phyloP scores from a whole-genome alignment of 2,888 invertebrate species.

The Macrostomum cliftonense region DNA sequence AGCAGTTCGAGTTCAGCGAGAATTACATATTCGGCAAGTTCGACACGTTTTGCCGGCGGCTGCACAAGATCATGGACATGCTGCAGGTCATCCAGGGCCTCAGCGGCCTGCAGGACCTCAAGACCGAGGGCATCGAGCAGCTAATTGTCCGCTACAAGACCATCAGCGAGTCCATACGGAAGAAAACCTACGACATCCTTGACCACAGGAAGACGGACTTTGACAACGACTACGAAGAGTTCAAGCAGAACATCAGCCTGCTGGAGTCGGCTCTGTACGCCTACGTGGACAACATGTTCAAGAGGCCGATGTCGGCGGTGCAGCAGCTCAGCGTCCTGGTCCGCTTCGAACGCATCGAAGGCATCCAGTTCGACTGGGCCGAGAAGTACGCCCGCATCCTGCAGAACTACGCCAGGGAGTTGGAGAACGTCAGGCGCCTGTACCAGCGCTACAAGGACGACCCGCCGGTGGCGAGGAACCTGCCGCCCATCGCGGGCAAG shows the following conservation, averaged over 20 bases:
- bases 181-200: constrained; percentile 70
- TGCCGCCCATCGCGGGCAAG: constrained; percentile 70
- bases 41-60: constrained; percentile 70
- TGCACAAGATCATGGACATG: constrained; percentile 67
- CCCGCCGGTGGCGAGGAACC: constrained; percentile 66
- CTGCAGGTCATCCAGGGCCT: constrained; percentile 69
- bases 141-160: constrained; percentile 64
- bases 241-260: constrained; percentile 55
- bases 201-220: constrained; percentile 73
- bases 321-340: constrained; percentile 31
- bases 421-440: constrained; percentile 52
- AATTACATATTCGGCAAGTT: constrained; percentile 93
- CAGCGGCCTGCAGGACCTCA: constrained; percentile 56
- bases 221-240: constrained; percentile 62
- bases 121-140: constrained; percentile 35
- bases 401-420: constrained; percentile 50
- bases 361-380: constrained; percentile 31
- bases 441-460: constrained; percentile 71
- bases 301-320: constrained; percentile 28
- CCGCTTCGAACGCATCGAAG: constrained; percentile 33
- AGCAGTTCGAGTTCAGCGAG: constrained; percentile 71
- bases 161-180: constrained; percentile 59
- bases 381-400: constrained; percentile 38
- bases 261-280: constrained; percentile 33
- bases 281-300: constrained; percentile 49